A percentile compares a stretch with the other conserved stretches of the same genome.
Conservation (phyloP, 2,797 vertebrate species). For the Falco peregrinus region DNA sequence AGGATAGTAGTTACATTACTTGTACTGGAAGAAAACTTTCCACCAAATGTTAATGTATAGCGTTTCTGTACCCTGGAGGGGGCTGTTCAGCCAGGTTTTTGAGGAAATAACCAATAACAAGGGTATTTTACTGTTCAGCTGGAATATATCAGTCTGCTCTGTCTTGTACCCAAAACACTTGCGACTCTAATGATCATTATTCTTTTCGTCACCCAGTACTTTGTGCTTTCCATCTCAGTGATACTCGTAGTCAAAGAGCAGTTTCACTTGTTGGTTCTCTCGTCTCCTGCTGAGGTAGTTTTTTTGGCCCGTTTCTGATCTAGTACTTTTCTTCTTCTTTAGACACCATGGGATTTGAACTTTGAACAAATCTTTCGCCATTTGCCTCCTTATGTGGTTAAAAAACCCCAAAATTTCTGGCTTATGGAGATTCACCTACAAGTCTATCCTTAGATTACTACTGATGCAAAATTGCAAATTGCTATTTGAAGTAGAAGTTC, state of each 20-base stretch:
- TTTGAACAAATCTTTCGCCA: background rate
- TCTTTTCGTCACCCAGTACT: conserved; percentile 31
- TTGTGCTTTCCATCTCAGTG: conserved; percentile 29
- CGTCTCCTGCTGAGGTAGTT: conserved; percentile 21
- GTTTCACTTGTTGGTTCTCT: conserved; percentile 33
- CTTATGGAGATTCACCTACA: background rate
- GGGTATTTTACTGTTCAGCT: background rate
- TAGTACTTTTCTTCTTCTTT: background rate
- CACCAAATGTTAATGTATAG: background rate
- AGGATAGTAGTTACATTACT: background rate
- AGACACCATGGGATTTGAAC: background rate
- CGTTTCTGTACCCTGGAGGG: background rate
- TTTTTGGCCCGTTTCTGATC: background rate
- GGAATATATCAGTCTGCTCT: background rate
- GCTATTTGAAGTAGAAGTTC: background rate
- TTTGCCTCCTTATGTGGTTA: background rate
- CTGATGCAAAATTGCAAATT: background rate
- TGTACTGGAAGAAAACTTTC: background rate
- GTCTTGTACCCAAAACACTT: conserved; percentile 23
- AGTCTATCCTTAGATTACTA: background rate
- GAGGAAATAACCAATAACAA: background rate
- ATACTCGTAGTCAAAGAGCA: background rate
- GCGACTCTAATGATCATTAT: conserved; percentile 5
- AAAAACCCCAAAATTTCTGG: background rate
- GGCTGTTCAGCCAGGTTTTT: background rate